A percentile compares a stretch with the other conserved stretches of the same genome.
phyloP scores from a whole-genome alignment of 2,888 invertebrate species.

The Capitulum mitella region DNA sequence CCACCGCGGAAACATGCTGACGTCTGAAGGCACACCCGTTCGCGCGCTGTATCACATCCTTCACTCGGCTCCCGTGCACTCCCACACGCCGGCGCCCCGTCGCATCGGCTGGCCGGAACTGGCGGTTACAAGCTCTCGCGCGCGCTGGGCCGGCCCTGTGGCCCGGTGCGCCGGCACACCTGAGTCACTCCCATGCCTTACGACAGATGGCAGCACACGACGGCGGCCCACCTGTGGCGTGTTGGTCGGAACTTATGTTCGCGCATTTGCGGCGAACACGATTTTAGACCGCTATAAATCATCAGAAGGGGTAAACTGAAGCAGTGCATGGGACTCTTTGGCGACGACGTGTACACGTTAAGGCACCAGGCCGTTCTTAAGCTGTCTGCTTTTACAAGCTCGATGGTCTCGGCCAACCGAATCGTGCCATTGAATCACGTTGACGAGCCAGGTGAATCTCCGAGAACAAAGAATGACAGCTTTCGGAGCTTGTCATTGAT shows the following conservation, averaged over 20 bases:
- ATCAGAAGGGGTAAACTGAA: no score
- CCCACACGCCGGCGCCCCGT: not conserved
- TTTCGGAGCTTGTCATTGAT: no score
- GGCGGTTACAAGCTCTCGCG: not conserved
- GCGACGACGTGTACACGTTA: no score
- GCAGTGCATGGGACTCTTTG: no score
- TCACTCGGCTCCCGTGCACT: not conserved
- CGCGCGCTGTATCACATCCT: conserved; percentile 8
- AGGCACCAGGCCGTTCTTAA: no score
- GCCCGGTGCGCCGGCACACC: conserved; percentile 4
- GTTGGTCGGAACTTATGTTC: not conserved
- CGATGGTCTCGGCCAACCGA: no score
- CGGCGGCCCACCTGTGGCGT: not conserved
- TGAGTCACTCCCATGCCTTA: conserved; percentile 16
- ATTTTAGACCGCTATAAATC: no score
- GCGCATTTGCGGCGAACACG: not conserved
- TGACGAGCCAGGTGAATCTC: no score
- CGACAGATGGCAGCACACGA: not conserved
- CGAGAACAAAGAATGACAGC: no score
- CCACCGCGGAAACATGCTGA: not conserved
- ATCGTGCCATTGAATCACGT: no score
- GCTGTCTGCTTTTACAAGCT: no score
- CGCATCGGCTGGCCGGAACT: not conserved
- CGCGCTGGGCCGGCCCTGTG: conserved; percentile 10
- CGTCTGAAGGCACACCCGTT: not conserved